Percentiles rank a stretch among this genome's conserved stretches.
Conservation (phyloP, 2,113 vertebrate species). For the Chiloscyllium plagiosum region DNA sequence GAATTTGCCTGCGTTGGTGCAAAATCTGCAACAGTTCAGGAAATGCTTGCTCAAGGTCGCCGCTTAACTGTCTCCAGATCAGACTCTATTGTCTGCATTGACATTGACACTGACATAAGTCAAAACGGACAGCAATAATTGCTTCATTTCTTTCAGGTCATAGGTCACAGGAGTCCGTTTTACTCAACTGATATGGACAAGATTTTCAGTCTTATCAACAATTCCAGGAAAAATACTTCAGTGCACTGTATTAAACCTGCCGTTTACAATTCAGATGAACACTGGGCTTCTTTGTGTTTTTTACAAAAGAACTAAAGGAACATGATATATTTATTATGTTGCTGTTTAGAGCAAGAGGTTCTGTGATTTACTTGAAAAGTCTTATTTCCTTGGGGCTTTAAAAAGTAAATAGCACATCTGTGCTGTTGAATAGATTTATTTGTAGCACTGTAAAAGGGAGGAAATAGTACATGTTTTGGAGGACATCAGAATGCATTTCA, state of each 20-base stretch:
- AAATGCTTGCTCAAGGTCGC: neutral
- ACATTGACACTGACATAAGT: neutral
- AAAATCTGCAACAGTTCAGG: neutral
- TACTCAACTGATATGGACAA: neutral
- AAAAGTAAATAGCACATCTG: neutral
- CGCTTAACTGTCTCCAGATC: neutral
- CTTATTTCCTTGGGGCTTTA: neutral
- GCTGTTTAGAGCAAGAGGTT: neutral
- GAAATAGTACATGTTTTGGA: neutral
- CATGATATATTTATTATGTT: neutral
- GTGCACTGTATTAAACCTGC: neutral
- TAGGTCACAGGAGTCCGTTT: neutral
- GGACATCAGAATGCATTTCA: neutral
- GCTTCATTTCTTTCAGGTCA: slow-evolving; percentile 22
- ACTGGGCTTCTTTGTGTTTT: neutral
- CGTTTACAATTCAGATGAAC: neutral
- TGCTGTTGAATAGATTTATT: neutral
- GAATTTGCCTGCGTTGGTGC: neutral
- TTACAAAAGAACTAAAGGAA: neutral
- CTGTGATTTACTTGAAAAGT: neutral
- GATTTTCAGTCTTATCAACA: neutral
- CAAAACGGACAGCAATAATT: slow-evolving; percentile 13
- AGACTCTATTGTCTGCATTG: neutral
- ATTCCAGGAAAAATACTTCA: neutral
- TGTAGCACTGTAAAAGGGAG: neutral